Evolutionary conservation across 1,140 invertebrate species (phyloP).

Genomic region (Drosophila sp.): DNA sequence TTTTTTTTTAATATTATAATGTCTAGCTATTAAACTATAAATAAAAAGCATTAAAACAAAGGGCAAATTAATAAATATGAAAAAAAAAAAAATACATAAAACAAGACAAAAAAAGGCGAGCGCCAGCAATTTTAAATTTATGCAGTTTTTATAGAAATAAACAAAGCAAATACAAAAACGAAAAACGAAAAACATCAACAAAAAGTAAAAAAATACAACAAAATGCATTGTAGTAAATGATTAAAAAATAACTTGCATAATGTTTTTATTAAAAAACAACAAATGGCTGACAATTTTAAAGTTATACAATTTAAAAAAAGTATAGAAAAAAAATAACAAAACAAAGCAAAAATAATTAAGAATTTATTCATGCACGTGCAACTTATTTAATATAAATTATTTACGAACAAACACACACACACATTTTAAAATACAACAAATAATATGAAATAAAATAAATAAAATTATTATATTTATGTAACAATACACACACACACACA

Average conservation of each 20-base stretch:
- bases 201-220: slow-evolving; percentile 28
- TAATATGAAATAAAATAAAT: slow-evolving; percentile 28
- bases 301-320: slow-evolving; percentile 62
- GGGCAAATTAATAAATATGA: slow-evolving; percentile 17
- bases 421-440: slow-evolving; percentile 49
- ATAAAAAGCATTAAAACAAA: slow-evolving; percentile 16
- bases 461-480: slow-evolving; percentile 14
- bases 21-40: slow-evolving; percentile 56
- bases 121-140: slow-evolving; percentile 77
- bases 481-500: slow-evolving; percentile 15
- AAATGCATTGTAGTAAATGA: slow-evolving; percentile 39
- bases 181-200: slow-evolving; percentile 2
- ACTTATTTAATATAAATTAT: slow-evolving; percentile 73
- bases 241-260: slow-evolving; percentile 54
- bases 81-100: slow-evolving; percentile 11
- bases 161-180: slow-evolving; percentile 23
- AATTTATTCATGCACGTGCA: slow-evolving; percentile 78
- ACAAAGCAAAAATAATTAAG: slow-evolving; percentile 61
- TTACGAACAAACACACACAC: slow-evolving; percentile 47
- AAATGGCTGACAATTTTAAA: slow-evolving; percentile 82
- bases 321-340: slow-evolving; percentile 27
- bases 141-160: slow-evolving; percentile 76
- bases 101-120: slow-evolving; percentile 46
- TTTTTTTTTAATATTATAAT: slow-evolving; percentile 52
- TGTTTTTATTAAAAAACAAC: slow-evolving; percentile 74